phyloP scores from a whole-genome alignment of 2,797 vertebrate genomes.

The Rachycentron canadum region DNA sequence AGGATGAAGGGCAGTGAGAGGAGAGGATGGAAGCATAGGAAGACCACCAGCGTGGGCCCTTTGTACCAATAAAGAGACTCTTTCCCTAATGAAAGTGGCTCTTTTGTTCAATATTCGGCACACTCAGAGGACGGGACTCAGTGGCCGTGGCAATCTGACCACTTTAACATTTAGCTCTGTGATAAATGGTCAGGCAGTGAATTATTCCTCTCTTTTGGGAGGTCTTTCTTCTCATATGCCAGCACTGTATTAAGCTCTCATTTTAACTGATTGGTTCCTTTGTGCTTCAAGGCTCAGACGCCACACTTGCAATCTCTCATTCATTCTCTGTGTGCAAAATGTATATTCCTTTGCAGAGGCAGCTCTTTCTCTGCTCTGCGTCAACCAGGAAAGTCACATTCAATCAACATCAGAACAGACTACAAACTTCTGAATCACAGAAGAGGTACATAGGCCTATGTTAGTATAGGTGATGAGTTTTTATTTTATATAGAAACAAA shows the following conservation, averaged over 20 bases:
- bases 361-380: conserved; percentile 16
- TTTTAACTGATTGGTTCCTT: conserved; percentile 72
- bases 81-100: conserved; percentile 63
- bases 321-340: conserved; percentile 37
- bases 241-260: conserved; percentile 57
- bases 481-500: conserved; percentile 8
- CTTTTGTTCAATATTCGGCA: conserved; percentile 48
- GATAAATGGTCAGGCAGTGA: conserved; percentile 66
- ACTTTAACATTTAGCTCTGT: conserved; percentile 65
- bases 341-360: conserved; percentile 39
- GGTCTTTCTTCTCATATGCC: conserved; percentile 51
- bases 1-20: conserved; percentile 27
- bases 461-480: no score
- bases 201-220: conserved; percentile 67
- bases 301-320: conserved; percentile 37
- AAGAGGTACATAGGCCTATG: neutral
- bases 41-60: neutral
- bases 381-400: conserved; percentile 32
- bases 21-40: conserved; percentile 22
- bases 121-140: conserved; percentile 39
- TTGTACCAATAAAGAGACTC: conserved; percentile 64
- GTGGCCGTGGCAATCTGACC: conserved; percentile 41
- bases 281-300: conserved; percentile 42
- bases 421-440: neutral
- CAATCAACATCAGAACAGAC: neutral